Percentiles rank a stretch among this genome's conserved stretches.
These are phyloP conservation scores for Calyptommatus sinebrachiatus DNA, from an alignment of 2,113 vertebrate genomes.

Conservation along the genomic window DNA sequence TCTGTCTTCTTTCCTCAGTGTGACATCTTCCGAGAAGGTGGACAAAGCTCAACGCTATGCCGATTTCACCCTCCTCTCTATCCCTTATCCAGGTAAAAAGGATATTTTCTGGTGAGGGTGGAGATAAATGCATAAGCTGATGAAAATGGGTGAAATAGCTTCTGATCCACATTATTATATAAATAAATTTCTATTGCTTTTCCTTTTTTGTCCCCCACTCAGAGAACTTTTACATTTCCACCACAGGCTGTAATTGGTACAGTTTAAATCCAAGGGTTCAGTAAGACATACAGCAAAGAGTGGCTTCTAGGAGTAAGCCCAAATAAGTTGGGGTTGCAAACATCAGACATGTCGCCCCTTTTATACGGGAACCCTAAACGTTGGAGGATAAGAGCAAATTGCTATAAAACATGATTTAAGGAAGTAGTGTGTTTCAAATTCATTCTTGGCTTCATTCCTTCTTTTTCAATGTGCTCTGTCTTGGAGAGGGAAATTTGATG, in stretches of 20 bases:
- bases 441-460: background rate
- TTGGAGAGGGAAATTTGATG: background rate
- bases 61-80: constrained; percentile 94
- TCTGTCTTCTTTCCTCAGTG: constrained; percentile 72
- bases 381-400: no score
- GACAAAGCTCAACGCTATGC: constrained; percentile 98
- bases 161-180: background rate
- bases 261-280: background rate
- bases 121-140: constrained; percentile 36
- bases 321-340: no score
- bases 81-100: constrained; percentile 93
- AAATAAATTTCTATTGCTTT: background rate
- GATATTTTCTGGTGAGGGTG: constrained; percentile 17
- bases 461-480: background rate
- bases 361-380: background rate
- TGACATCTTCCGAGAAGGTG: constrained; percentile 97
- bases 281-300: no score
- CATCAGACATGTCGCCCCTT: no score
- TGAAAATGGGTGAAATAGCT: constrained; percentile 2
- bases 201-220: background rate
- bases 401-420: background rate
- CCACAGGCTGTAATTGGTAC: background rate
- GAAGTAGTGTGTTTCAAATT: background rate
- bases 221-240: background rate
- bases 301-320: no score